Evolutionary conservation across 2,797 vertebrate species (phyloP), one percentile per base, ranked within the genome.

Genomic region (Molossus alvarezi): DNA sequence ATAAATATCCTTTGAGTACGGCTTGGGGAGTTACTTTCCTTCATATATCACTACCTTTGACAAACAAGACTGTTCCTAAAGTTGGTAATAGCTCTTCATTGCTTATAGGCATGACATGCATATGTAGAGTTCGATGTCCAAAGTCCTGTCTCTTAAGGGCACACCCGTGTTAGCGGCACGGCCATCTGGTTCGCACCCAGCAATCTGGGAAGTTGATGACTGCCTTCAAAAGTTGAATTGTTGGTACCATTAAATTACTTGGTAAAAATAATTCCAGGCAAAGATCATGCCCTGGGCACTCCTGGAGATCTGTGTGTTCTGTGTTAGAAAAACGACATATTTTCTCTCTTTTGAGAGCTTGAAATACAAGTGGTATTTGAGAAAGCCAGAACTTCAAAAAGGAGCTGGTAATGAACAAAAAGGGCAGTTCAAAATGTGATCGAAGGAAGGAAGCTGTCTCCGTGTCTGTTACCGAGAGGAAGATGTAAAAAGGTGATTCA

Each of bases 1-100:
- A 84, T 79, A 33, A 90, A 53, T 89, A 71, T 18, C 69, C 41
- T 95, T 87, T 33, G 93, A 87, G 45, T 62, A 67, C 73, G n/a
- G 3, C 72, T 88, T 82, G 5, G 10, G 25, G 1, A 89, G 21
- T 79, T 91, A n/a, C 10, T 41, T 85, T 69, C 27, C 72, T 77
- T 91, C 20, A 14, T 82, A 27, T 45, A 29, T 92, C 75, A 51
- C 81, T 69, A 17, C 9, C 18, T 93, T 85, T 91, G 53, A 67
- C 53, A 87, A 67, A 67, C 18, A 81, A 73, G 27, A 71, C 2
- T 53, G 20, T 82, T 95, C 23, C 86, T 81, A 53, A 90, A 57
- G 57, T 90, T 45, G 33, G 23, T 94, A 11, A 53, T 65, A 77
- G 58, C 18, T 67, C 48, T 80, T 80, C 45, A 33, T 85, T 88